These are phyloP conservation scores for Hippocampus abdominalis DNA, from an alignment of 2,113 vertebrate genomes.

Conservation along the genomic window DNA sequence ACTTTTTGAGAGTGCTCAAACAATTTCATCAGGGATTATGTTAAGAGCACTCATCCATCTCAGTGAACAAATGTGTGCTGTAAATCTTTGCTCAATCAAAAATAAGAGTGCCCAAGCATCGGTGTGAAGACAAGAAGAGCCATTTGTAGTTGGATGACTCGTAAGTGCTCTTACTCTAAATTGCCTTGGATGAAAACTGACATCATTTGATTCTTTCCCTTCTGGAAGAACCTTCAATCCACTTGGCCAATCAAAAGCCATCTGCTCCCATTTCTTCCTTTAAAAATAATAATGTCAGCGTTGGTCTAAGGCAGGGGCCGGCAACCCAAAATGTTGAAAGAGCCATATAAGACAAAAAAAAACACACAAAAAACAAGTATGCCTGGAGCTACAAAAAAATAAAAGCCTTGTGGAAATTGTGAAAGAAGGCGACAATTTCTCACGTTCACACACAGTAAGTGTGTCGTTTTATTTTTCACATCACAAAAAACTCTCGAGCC, in stretches of 20 bases:
- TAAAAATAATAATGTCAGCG: not conserved
- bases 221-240: not conserved
- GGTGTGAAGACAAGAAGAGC: not conserved
- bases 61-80: not conserved
- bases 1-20: slow-evolving; percentile 1
- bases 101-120: not conserved
- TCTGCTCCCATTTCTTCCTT: not conserved
- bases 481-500: too few species aligned
- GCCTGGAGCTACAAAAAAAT: too few species aligned
- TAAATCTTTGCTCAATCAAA: slow-evolving; percentile 9
- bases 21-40: not conserved
- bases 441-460: too few species aligned
- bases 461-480: too few species aligned
- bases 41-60: not conserved
- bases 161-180: not conserved
- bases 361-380: too few species aligned
- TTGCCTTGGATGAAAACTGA: not conserved
- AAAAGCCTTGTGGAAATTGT: too few species aligned
- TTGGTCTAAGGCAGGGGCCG: too few species aligned
- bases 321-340: too few species aligned
- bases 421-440: too few species aligned
- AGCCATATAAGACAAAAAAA: too few species aligned
- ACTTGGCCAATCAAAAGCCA: not conserved
- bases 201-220: not conserved
- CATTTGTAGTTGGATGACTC: not conserved